These are phyloP conservation scores for Therioaphis trifolii DNA, from an alignment of 2,888 invertebrate genomes.

Conservation along the genomic window DNA sequence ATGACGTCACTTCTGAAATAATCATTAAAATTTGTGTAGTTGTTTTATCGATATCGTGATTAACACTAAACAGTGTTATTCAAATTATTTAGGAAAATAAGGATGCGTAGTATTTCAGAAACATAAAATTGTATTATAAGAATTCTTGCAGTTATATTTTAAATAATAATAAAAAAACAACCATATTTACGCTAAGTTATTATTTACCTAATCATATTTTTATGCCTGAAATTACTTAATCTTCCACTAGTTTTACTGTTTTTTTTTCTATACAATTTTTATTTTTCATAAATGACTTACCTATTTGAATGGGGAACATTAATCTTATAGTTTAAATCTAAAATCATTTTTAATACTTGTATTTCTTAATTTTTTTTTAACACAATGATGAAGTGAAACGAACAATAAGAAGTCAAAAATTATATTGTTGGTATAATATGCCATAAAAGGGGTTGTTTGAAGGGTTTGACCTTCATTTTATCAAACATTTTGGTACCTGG, in stretches of 20 bases:
- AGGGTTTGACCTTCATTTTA: conserved; percentile 19
- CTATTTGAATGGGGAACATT: conserved; percentile 19
- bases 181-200: not conserved
- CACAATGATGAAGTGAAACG: not conserved
- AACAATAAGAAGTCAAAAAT: not conserved
- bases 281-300: not conserved
- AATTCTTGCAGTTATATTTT: not conserved
- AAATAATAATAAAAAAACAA: not conserved
- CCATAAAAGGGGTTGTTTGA: not conserved
- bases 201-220: not conserved
- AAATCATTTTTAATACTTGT: conserved; percentile 31
- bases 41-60: not conserved
- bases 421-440: not conserved
- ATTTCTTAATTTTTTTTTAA: not conserved
- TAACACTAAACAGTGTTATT: not conserved
- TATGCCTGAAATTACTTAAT: no score
- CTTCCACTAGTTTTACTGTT: not conserved
- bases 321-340: conserved; percentile 42
- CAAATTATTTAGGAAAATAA: not conserved
- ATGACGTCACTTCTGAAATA: conserved; percentile 60
- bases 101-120: not conserved
- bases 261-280: not conserved
- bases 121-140: not conserved
- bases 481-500: conserved; percentile 28
- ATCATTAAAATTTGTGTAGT: not conserved